Evolutionary conservation across 2,113 vertebrate species (phyloP).

Genomic region (Myotis yumanensis): DNA sequence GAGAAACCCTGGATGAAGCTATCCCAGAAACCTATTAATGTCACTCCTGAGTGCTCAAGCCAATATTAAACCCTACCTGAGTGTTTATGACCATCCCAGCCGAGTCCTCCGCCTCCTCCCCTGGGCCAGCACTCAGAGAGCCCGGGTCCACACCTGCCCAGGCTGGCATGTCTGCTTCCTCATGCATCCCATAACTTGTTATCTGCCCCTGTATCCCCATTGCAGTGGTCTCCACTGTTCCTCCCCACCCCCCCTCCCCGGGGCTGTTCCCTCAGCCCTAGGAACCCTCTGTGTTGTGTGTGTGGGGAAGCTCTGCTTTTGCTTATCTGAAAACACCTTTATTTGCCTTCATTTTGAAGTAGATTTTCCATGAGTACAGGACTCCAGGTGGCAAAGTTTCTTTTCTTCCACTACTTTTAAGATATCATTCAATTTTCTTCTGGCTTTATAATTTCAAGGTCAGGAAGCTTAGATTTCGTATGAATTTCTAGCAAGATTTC

Average conservation of each 20-base stretch:
- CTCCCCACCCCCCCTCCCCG: rapidly evolving
- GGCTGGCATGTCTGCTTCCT: not conserved
- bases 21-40: not conserved
- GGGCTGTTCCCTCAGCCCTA: not conserved
- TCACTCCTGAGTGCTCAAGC: not conserved
- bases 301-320: rapidly evolving
- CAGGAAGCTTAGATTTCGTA: too few relatives aligned
- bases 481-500: not conserved
- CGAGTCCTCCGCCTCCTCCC: too few relatives aligned
- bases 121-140: not conserved
- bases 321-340: not conserved
- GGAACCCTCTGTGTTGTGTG: not conserved
- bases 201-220: not conserved
- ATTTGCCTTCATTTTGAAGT: not conserved
- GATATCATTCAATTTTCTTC: not conserved
- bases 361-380: too few relatives aligned
- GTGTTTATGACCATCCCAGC: not conserved
- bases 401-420: not conserved
- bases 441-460: not conserved
- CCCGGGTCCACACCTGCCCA: not conserved
- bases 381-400: not conserved
- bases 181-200: not conserved
- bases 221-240: not conserved
- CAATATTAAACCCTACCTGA: too few relatives aligned
- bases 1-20: not conserved